Percentiles rank a stretch among this genome's conserved stretches.
Conservation (phyloP, 2,113 vertebrate genomes). For the Labeo catla region DNA sequence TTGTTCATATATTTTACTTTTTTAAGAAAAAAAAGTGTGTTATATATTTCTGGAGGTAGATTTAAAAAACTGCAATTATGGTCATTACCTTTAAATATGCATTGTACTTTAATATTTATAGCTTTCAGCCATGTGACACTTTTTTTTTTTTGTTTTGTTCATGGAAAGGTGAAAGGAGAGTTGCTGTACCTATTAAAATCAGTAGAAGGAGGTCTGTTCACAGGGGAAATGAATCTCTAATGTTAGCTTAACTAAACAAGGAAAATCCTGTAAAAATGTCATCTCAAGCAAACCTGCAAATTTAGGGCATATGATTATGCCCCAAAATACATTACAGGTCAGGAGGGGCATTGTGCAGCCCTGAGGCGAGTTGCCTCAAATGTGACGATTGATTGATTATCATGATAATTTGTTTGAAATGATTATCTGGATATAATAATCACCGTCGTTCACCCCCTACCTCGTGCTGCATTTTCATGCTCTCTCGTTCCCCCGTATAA, state of each 20-base stretch:
- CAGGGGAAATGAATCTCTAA: constrained; percentile 49
- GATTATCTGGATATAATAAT: constrained; percentile 92
- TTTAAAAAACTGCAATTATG: too few species aligned
- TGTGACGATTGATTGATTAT: constrained; percentile 94
- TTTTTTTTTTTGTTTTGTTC: background rate
- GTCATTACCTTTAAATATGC: too few species aligned
- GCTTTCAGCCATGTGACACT: background rate
- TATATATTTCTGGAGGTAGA: too few species aligned
- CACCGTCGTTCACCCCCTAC: constrained; percentile 57
- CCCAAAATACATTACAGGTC: constrained; percentile 85
- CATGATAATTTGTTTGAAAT: constrained; percentile 95
- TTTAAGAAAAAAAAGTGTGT: too few species aligned
- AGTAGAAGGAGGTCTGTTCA: constrained; percentile 11
- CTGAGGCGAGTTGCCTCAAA: constrained; percentile 69
- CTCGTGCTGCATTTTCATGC: constrained; percentile 73
- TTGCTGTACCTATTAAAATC: background rate
- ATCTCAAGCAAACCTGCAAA: constrained; percentile 78
- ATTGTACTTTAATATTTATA: background rate
- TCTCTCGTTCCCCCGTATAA: constrained; percentile 54
- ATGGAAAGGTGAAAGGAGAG: background rate
- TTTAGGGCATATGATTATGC: constrained; percentile 84
- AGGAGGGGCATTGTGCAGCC: constrained; percentile 77
- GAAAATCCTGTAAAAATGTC: constrained; percentile 71
- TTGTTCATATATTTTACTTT: too few species aligned
- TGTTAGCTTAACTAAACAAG: constrained; percentile 62